phyloP scores from a whole-genome alignment of 2,113 vertebrate genomes.

The Anser cygnoides region DNA sequence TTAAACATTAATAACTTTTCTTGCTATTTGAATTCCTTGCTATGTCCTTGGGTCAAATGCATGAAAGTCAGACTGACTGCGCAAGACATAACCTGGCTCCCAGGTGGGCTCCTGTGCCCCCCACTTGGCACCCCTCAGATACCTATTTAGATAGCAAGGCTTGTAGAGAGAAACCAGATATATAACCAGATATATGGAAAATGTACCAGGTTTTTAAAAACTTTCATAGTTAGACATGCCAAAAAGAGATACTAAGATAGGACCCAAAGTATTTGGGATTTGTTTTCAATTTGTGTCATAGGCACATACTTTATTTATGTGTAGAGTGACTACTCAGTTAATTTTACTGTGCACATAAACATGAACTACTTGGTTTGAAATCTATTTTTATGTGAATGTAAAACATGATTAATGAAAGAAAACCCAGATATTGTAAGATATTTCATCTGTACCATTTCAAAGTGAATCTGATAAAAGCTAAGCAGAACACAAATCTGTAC shows the following conservation, averaged over 20 bases:
- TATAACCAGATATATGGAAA: neutral
- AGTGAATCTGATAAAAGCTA: conserved; percentile 26
- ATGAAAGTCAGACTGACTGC: neutral
- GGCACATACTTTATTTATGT: neutral
- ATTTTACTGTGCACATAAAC: conserved; percentile 34
- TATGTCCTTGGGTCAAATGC: neutral
- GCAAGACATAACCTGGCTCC: neutral
- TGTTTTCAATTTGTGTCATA: conserved; percentile 26
- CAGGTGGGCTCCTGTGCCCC: neutral
- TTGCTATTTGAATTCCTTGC: neutral
- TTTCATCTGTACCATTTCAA: conserved; percentile 16
- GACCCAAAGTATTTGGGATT: neutral
- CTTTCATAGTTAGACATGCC: neutral
- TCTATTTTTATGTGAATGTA: conserved; percentile 27
- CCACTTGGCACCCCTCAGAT: neutral
- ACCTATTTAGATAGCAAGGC: neutral
- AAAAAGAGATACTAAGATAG: neutral
- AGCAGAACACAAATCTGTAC: conserved; percentile 2
- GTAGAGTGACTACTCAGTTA: neutral
- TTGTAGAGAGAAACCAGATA: neutral
- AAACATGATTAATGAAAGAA: conserved; percentile 34
- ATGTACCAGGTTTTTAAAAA: neutral
- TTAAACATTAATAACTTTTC: neutral
- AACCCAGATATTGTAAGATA: conserved; percentile 13
- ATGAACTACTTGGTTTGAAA: conserved; percentile 5